Evolutionary conservation across 2,888 invertebrate species (phyloP), one percentile per base, ranked within the genome.

Genomic region (Erebia epiphron): DNA sequence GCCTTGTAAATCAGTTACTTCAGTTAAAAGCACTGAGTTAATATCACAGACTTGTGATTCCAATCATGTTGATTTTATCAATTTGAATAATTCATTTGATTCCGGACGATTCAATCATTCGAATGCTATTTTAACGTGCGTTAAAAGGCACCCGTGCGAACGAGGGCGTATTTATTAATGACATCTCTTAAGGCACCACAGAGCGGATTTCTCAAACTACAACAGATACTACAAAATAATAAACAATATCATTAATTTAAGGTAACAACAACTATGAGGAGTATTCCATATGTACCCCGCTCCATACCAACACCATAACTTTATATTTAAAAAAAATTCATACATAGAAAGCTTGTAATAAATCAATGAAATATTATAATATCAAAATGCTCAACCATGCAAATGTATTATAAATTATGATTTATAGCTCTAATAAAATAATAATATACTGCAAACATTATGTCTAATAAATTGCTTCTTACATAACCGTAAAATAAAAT

Each of bases 271-370:
- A 62, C n/a, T 41, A 65, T 57, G 64, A 61, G 46, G 68, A 50
- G 66, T 74, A 62, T 62, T 64, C 52, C 46, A 35, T 62, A 58
- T 52, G 64, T 69, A 67, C 68, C 68, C 72, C 46, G 60, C 72
- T 75, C 75, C 72, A 74, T 62, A 71, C 74, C 72, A 75, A 72
- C 61, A 70, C 72, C 66, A 66, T 66, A 52, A 46, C 58, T 50
- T 58, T 57, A 49, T n/a, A 16, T 26, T 35, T 64, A 63, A 57
- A 57, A 57, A 14, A 56, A n/a, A n/a, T 9, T 49, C 35, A 49
- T 46, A 69, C 49, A 57, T 62, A 63, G n/a, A 56, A 68, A 66
- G 57, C 57, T 57, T 56, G 57, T 62, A 49, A 18, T 16, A 61
- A 61, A 43, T 46, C 35, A 56, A 70, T 35, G 18, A n/a, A 56